Conservation (phyloP, 2,888 invertebrate species). For the Anthrax anthrax region DNA sequence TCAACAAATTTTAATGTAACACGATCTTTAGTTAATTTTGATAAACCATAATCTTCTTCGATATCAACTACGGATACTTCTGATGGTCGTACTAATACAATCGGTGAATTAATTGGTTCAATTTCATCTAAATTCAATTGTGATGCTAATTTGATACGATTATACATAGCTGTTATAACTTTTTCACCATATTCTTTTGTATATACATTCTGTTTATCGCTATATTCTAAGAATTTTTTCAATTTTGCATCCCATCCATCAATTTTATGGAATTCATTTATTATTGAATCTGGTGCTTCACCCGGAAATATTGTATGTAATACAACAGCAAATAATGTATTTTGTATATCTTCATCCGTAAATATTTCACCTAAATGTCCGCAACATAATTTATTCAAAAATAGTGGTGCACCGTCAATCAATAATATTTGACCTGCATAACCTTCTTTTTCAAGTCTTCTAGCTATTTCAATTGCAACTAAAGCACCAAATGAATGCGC, state of each 20-base stretch:
- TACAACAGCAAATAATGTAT: constrained; percentile 22
- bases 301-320: constrained; percentile 27
- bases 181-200: constrained; percentile 32
- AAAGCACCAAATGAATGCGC: constrained; percentile 83
- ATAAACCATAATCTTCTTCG: constrained; percentile 52
- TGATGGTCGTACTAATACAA: constrained; percentile 50
- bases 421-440: constrained; percentile 49
- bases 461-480: constrained; percentile 61
- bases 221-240: constrained; percentile 34
- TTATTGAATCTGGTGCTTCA: constrained; percentile 22
- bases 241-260: constrained; percentile 44
- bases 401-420: constrained; percentile 69
- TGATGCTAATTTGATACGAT: constrained; percentile 41
- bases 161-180: constrained; percentile 35
- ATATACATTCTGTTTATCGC: constrained; percentile 31
- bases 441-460: constrained; percentile 53
- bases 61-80: constrained; percentile 38
- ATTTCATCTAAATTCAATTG: constrained; percentile 35
- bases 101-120: constrained; percentile 41
- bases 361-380: constrained; percentile 22
- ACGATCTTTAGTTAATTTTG: constrained; percentile 40
- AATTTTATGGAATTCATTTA: constrained; percentile 37
- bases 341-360: constrained; percentile 24
- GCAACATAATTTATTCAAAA: constrained; percentile 39
- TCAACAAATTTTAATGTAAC: constrained; percentile 49